A percentile compares a stretch with the other conserved stretches of the same genome.
Evolutionary conservation across 2,113 vertebrate genomes (phyloP).

Genomic region (Empidonax traillii): DNA sequence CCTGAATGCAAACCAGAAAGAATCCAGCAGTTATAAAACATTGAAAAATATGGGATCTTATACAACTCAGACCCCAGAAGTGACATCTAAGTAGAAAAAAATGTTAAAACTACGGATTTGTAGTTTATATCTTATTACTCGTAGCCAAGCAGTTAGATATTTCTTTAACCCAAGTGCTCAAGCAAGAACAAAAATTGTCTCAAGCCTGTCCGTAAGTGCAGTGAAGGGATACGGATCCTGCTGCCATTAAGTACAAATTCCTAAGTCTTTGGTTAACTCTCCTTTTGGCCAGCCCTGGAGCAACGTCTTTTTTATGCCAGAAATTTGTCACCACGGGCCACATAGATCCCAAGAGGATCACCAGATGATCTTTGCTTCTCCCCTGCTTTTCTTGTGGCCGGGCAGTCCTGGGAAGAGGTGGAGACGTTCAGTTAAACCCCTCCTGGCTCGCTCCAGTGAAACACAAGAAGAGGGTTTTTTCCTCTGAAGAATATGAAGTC

Average conservation of each 20-base stretch:
- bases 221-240: not conserved
- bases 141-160: not conserved
- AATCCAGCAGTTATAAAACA: not conserved
- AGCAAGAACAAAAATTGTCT: conserved; percentile 14
- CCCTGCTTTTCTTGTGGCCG: not conserved
- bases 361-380: not conserved
- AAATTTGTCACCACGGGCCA: not conserved
- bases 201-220: not conserved
- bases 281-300: not conserved
- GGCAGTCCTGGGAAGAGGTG: not conserved
- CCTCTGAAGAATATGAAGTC: not conserved
- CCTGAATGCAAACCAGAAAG: not conserved
- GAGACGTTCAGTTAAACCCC: not conserved
- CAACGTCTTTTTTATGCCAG: not conserved
- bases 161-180: not conserved
- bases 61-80: not conserved
- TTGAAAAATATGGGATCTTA: not conserved
- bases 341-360: not conserved
- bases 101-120: not conserved
- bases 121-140: not conserved
- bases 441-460: not conserved
- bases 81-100: not conserved
- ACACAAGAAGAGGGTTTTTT: rapidly evolving
- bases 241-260: not conserved
- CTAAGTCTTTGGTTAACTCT: not conserved